These are phyloP conservation scores for Sweltsa coloradensis DNA, from an alignment of 1,140 invertebrate species.

Conservation along the genomic window DNA sequence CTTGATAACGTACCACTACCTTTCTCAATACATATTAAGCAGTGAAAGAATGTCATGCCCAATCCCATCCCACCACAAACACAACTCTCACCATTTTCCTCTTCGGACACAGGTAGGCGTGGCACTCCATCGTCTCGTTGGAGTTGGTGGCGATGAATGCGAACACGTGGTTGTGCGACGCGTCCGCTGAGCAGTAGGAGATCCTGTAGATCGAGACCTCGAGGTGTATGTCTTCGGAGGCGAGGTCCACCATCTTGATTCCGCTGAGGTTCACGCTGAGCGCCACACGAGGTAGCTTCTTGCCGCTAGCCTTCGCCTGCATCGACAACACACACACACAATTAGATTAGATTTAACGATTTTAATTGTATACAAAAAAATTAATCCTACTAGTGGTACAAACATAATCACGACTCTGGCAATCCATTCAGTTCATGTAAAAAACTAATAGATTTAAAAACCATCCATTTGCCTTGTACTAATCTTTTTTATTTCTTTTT, in stretches of 20 bases:
- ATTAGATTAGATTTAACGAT: too few species aligned
- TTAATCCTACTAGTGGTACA: not conserved
- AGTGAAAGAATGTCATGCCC: not conserved
- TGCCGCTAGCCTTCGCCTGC: constrained; percentile 49
- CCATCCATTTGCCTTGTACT: too few species aligned
- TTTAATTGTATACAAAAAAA: constrained; percentile 12
- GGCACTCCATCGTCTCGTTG: constrained; percentile 69
- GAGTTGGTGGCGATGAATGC: constrained; percentile 69
- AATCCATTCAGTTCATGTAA: too few species aligned
- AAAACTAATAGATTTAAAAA: too few species aligned
- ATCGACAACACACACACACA: too few species aligned
- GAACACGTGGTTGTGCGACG: constrained; percentile 69
- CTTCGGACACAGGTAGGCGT: constrained; percentile 74
- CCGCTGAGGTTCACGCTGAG: constrained; percentile 59
- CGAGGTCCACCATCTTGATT: constrained; percentile 54
- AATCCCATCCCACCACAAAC: constrained; percentile 10
- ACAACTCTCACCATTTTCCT: constrained; percentile 62
- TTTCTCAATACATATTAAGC: too few species aligned
- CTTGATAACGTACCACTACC: too few species aligned
- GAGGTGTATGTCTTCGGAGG: constrained; percentile 54
- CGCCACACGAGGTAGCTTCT: constrained; percentile 57
- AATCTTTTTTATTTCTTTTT: too few species aligned
- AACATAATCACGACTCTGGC: not conserved
- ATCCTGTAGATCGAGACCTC: constrained; percentile 81
- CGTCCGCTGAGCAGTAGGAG: constrained; percentile 79